Percentiles rank a stretch among this genome's conserved stretches.
Conservation (phyloP, 2,888 invertebrate genomes). For the Machimus atricapillus region DNA sequence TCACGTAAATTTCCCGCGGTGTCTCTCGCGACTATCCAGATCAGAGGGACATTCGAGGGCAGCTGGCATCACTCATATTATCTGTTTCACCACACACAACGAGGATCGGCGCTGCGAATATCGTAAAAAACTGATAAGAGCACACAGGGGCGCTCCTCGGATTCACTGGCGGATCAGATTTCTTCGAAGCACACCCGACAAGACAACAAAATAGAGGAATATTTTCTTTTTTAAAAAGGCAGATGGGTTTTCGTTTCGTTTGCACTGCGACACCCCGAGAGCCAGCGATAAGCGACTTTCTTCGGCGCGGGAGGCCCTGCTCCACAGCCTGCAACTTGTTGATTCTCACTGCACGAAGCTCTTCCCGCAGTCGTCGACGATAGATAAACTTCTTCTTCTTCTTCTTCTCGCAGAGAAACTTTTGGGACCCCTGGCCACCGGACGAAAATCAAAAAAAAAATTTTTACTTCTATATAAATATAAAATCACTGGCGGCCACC, state of each 20-base stretch:
- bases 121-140: constrained; percentile 26
- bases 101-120: not conserved
- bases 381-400: no score
- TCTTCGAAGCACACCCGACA: not conserved
- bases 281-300: constrained; percentile 13
- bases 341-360: not conserved
- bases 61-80: constrained; percentile 16
- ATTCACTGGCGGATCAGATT: not conserved
- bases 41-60: constrained; percentile 10
- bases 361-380: not conserved
- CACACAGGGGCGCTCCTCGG: not conserved
- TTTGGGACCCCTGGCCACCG: not conserved
- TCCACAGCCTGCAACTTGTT: constrained; percentile 21
- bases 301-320: not conserved
- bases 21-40: constrained; percentile 12
- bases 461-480: not conserved
- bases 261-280: not conserved
- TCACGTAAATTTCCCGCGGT: constrained; percentile 9
- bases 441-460: not conserved
- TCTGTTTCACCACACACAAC: constrained; percentile 1
- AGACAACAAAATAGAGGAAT: not conserved
- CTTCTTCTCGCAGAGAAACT: not conserved
- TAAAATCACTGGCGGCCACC: not conserved
- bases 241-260: not conserved
- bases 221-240: not conserved